Conservation (phyloP, 2,113 vertebrate species). For the Ciconia boyciana region DNA sequence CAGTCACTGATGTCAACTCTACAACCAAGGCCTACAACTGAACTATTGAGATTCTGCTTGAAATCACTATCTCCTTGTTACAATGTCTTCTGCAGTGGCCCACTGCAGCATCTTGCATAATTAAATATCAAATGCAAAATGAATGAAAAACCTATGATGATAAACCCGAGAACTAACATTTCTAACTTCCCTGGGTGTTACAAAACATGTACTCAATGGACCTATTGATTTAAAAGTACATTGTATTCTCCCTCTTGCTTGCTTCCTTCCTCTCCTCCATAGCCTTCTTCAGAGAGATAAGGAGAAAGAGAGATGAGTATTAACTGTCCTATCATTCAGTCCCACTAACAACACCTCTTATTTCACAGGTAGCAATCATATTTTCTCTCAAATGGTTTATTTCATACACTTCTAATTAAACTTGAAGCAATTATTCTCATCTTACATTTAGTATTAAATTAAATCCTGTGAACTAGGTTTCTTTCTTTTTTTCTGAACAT, state of each 20-base stretch:
- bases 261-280: not conserved
- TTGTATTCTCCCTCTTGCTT: not conserved
- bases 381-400: not conserved
- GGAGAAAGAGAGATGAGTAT: not conserved
- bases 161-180: not conserved
- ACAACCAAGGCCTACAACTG: not conserved
- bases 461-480: not conserved
- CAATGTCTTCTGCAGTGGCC: not conserved
- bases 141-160: not conserved
- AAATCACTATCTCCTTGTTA: not conserved
- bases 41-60: not conserved
- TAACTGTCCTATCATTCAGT: not conserved
- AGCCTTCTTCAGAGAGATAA: not conserved
- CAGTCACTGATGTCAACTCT: not conserved
- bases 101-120: not conserved
- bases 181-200: not conserved
- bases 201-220: not conserved
- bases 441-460: not conserved
- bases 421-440: not conserved
- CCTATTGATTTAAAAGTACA: not conserved
- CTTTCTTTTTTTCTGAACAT: not conserved
- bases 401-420: not conserved
- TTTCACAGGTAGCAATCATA: not conserved
- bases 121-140: not conserved
- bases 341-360: not conserved